Evolutionary conservation across 2,797 vertebrate genomes (phyloP).

Genomic region (Cossypha polioptera): DNA sequence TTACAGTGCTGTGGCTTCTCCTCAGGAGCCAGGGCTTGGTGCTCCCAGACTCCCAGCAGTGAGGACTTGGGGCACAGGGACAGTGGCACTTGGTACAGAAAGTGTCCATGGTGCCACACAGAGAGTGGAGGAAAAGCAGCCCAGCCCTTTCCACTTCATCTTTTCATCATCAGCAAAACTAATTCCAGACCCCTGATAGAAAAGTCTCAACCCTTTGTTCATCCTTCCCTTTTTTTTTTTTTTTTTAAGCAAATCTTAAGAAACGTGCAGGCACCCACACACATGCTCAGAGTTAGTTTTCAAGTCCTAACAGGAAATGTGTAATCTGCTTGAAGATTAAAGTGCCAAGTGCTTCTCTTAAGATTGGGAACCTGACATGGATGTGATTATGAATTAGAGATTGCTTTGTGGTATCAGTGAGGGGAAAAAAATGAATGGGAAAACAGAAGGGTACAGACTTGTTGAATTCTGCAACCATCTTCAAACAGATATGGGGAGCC

Average conservation of each 20-base stretch:
- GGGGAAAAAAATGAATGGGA: neutral
- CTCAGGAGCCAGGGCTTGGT: fast-evolving
- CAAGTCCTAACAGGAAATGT: constrained; percentile 58
- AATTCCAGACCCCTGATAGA: neutral
- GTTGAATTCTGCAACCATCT: constrained; percentile 16
- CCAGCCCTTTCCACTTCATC: neutral
- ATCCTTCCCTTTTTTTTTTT: neutral
- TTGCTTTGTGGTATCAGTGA: constrained; percentile 34
- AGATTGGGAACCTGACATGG: constrained; percentile 46
- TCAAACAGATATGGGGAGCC: neutral
- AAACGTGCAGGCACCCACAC: neutral
- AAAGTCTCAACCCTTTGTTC: constrained; percentile 14
- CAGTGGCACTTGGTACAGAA: neutral
- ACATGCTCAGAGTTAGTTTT: constrained; percentile 4
- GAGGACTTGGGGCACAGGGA: neutral
- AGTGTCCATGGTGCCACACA: fast-evolving
- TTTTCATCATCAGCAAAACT: neutral
- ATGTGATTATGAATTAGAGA: constrained; percentile 55
- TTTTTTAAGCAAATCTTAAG: neutral
- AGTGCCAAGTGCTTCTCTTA: constrained; percentile 36
- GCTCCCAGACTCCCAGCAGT: neutral
- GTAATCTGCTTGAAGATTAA: constrained; percentile 56
- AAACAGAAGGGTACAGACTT: constrained; percentile 38
- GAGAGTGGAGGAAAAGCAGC: neutral
- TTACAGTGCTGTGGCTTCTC: neutral